A percentile compares a stretch with the other conserved stretches of the same genome.
Evolutionary conservation across 2,888 invertebrate genomes (phyloP).

Genomic region (Polydrusus tereticollis): DNA sequence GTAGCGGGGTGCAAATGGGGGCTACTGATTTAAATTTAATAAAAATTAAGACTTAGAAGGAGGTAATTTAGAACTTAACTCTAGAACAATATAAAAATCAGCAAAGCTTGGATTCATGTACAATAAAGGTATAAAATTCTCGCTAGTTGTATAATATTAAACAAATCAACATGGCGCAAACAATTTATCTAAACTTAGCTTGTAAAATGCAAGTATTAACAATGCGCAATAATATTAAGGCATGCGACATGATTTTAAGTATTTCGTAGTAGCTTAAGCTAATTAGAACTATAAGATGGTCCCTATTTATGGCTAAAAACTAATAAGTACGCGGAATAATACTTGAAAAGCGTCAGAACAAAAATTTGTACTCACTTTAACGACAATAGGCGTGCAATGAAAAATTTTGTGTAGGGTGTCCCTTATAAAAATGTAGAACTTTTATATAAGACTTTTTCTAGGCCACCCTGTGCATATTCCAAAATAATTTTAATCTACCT

Average conservation of each 20-base stretch:
- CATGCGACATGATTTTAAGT: conserved; percentile 53
- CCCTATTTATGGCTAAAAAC: conserved; percentile 51
- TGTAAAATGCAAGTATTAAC: conserved; percentile 16
- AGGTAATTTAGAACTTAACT: conserved; percentile 39
- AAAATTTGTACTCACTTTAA: not conserved
- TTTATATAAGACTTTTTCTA: no score
- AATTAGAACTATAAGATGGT: conserved; percentile 52
- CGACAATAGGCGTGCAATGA: no score
- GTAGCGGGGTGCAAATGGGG: no score
- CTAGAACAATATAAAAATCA: conserved; percentile 34
- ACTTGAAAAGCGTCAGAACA: no score
- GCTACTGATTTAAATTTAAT: no score
- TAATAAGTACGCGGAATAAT: conserved; percentile 54
- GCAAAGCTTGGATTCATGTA: conserved; percentile 38
- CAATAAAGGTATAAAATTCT: conserved; percentile 35
- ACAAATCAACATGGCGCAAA: not conserved
- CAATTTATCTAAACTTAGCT: conserved; percentile 1
- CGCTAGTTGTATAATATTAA: not conserved
- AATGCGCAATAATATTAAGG: conserved; percentile 44
- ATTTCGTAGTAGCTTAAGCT: conserved; percentile 52
- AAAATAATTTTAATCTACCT: no score
- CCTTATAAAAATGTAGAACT: not conserved
- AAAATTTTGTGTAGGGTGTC: not conserved
- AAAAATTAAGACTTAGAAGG: conserved; percentile 22
- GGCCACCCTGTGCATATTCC: no score